These are phyloP conservation scores for Aeoliscus strigatus DNA, from an alignment of 2,797 vertebrate genomes.

Conservation along the genomic window DNA sequence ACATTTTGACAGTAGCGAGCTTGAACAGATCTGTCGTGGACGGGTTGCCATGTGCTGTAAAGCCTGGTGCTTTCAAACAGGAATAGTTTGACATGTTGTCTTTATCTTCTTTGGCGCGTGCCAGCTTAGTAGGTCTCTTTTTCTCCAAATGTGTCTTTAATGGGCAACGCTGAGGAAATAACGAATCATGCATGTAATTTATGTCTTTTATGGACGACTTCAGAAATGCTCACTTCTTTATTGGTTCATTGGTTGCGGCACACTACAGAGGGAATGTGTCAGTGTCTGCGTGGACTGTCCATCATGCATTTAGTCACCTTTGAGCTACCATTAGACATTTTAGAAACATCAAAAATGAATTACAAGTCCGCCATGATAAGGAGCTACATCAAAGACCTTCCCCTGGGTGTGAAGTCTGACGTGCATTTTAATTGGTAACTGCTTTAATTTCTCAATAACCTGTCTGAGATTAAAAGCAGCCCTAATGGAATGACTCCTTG, in stretches of 20 bases:
- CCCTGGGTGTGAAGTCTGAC: slow-evolving; percentile 58
- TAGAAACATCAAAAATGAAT: too few relatives aligned
- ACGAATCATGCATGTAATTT: slow-evolving; percentile 70
- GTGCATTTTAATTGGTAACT: slow-evolving; percentile 65
- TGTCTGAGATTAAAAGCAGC: slow-evolving; percentile 56
- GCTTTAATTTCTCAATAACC: slow-evolving; percentile 49
- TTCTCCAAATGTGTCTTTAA: slow-evolving; percentile 52
- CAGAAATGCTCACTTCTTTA: slow-evolving; percentile 61
- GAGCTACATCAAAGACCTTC: slow-evolving; percentile 54
- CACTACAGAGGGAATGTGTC: slow-evolving; percentile 29
- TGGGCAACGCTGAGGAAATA: slow-evolving; percentile 67
- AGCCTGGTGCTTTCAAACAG: slow-evolving; percentile 30
- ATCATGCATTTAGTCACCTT: slow-evolving; percentile 17
- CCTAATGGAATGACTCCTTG: slow-evolving; percentile 56
- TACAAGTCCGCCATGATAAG: slow-evolving; percentile 26
- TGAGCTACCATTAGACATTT: too few relatives aligned
- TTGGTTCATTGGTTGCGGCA: slow-evolving; percentile 39
- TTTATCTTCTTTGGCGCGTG: slow-evolving; percentile 58
- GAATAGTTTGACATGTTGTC: slow-evolving; percentile 40
- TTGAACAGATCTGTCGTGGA: too few relatives aligned
- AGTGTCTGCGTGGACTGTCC: slow-evolving; percentile 7
- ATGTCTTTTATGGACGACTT: slow-evolving; percentile 65
- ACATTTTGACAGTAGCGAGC: too few relatives aligned
- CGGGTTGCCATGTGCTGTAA: slow-evolving; percentile 1
- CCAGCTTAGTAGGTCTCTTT: slow-evolving; percentile 52